Conservation (phyloP, 1,140 invertebrate species). For the Macrostomum lignano region DNA sequence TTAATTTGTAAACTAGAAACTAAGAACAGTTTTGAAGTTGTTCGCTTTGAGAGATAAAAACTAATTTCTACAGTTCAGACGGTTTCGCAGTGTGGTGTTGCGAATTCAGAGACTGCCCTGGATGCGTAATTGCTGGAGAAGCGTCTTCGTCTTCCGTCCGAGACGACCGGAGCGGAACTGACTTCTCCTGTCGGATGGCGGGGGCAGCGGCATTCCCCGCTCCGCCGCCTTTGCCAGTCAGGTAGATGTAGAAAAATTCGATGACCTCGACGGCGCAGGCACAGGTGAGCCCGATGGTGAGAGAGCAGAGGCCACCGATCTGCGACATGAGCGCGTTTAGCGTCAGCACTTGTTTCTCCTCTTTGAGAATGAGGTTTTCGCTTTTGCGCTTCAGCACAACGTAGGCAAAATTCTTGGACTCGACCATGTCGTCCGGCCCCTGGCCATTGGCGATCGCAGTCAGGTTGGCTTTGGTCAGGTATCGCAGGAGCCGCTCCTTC, state of each 20-base stretch:
- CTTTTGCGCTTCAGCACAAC: conserved; percentile 1
- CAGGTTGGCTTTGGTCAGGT: not conserved
- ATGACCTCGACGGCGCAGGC: conserved; percentile 2
- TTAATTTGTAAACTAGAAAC: too few relatives aligned
- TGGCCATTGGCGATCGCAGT: not conserved
- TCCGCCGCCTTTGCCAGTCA: too few relatives aligned
- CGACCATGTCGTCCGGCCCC: not conserved
- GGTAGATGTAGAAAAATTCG: conserved; percentile 5
- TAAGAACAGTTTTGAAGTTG: too few relatives aligned
- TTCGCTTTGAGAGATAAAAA: too few relatives aligned
- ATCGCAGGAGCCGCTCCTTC: not conserved
- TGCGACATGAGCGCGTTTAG: not conserved
- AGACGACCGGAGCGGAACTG: too few relatives aligned
- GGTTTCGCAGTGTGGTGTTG: too few relatives aligned
- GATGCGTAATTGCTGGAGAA: too few relatives aligned
- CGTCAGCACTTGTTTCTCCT: not conserved
- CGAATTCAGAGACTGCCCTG: too few relatives aligned
- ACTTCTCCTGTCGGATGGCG: too few relatives aligned
- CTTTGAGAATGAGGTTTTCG: not conserved
- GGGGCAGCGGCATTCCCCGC: too few relatives aligned
- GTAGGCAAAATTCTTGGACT: conserved; percentile 3
- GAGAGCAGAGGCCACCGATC: conserved; percentile 4
- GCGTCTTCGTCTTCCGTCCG: too few relatives aligned
- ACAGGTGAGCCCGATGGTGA: conserved; percentile 4
- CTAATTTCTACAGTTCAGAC: too few relatives aligned